Evolutionary conservation across 2,888 invertebrate species (phyloP).

Genomic region (Hirtodrosophila confusa): DNA sequence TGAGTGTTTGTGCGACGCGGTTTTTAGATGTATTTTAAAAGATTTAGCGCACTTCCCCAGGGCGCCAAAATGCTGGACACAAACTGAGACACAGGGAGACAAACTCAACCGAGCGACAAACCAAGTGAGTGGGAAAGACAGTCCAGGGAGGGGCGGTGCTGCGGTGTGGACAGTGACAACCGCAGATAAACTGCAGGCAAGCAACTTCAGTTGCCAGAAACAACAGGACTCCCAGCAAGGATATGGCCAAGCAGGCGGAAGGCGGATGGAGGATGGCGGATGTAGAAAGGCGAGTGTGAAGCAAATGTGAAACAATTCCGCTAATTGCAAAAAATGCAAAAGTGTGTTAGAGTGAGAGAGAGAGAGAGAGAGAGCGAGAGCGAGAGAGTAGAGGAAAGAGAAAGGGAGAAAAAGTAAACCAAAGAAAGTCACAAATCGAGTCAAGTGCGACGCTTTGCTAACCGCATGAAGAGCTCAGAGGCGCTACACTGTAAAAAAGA

Average conservation of each 20-base stretch:
- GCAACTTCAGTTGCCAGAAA: constrained; percentile 31
- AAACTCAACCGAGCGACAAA: constrained; percentile 51
- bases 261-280: too few relatives aligned
- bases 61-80: constrained; percentile 66
- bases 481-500: constrained; percentile 40
- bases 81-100: constrained; percentile 16
- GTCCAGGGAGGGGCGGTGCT: not conserved
- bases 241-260: not conserved
- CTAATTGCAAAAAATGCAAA: constrained; percentile 70
- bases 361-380: not conserved
- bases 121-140: constrained; percentile 18
- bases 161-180: constrained; percentile 31
- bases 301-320: constrained; percentile 76
- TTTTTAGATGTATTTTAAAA: constrained; percentile 72
- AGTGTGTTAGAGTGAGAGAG: not conserved
- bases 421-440: constrained; percentile 27
- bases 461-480: constrained; percentile 32
- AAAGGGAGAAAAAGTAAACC: not conserved
- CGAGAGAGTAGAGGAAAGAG: not conserved
- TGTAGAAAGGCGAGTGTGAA: constrained; percentile 27
- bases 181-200: constrained; percentile 68
- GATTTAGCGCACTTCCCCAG: constrained; percentile 66
- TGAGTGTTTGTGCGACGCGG: constrained; percentile 32
- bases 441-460: constrained; percentile 44
- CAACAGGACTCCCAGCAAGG: not conserved